Evolutionary conservation across 2,113 vertebrate species (phyloP).

Genomic region (Argyrosomus japonicus): DNA sequence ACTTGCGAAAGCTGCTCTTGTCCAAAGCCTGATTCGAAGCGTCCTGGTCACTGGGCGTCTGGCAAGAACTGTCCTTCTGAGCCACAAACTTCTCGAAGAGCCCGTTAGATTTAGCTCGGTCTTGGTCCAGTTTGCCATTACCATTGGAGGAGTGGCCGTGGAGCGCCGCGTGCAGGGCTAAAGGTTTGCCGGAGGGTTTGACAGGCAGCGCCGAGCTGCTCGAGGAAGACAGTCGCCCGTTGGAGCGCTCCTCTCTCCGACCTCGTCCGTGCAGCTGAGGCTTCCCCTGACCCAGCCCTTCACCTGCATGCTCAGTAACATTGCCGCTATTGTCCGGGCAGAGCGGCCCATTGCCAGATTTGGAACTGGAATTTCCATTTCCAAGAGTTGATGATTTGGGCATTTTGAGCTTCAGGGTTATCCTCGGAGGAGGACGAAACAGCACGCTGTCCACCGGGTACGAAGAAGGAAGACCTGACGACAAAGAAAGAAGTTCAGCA

Average conservation of each 20-base stretch:
- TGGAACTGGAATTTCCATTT: conserved; percentile 86
- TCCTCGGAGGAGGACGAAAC: conserved; percentile 92
- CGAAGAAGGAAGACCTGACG: conserved; percentile 88
- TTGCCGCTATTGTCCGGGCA: conserved; percentile 87
- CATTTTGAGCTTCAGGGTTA: conserved; percentile 98
- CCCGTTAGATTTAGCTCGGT: conserved; percentile 87
- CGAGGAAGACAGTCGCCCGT: conserved; percentile 83
- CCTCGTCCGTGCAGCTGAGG: conserved; percentile 83
- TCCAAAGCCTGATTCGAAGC: conserved; percentile 80
- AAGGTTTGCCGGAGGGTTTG: conserved; percentile 88
- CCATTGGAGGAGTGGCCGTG: conserved; percentile 90
- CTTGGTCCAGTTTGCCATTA: conserved; percentile 86
- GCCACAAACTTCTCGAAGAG: conserved; percentile 83
- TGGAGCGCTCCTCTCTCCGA: conserved; percentile 86
- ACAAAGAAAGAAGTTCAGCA: conserved; percentile 1
- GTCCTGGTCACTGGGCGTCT: conserved; percentile 83
- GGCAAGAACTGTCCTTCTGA: conserved; percentile 90
- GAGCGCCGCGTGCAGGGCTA: conserved; percentile 87
- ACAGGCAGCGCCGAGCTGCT: conserved; percentile 63
- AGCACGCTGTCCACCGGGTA: conserved; percentile 89
- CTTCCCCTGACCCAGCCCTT: conserved; percentile 84
- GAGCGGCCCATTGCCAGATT: conserved; percentile 86
- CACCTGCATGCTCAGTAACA: conserved; percentile 67
- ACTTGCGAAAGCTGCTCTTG: conserved; percentile 88
- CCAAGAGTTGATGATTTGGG: conserved; percentile 86